Evolutionary conservation across 2,888 invertebrate species (phyloP).

Genomic region (Prosapia bicincta): DNA sequence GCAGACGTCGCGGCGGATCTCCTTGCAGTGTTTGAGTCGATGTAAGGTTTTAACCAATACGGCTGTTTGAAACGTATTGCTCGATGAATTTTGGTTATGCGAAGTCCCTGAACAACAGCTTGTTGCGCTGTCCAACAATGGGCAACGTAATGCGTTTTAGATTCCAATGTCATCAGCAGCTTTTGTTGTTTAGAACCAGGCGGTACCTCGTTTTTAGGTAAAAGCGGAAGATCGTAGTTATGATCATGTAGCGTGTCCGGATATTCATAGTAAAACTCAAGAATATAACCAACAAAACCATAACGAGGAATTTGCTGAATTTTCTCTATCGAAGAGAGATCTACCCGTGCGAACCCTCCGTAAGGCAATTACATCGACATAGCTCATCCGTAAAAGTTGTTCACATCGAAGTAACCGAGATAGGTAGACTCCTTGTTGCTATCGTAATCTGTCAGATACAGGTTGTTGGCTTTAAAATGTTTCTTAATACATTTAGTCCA

Average conservation of each 20-base stretch:
- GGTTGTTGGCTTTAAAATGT: conserved; percentile 24
- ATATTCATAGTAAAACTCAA: conserved; percentile 28
- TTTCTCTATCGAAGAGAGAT: neutral
- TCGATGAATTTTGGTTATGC: conserved; percentile 39
- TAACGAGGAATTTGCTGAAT: conserved; percentile 10
- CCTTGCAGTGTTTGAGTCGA: conserved; percentile 34
- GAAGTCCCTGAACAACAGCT: conserved; percentile 36
- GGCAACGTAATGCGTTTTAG: conserved; percentile 18
- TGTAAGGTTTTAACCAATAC: conserved; percentile 40
- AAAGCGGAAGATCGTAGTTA: conserved; percentile 24
- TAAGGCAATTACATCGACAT: conserved; percentile 12
- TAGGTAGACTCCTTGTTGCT: neutral
- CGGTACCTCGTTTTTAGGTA: conserved; percentile 13
- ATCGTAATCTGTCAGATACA: conserved; percentile 24
- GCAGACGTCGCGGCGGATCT: conserved; percentile 39
- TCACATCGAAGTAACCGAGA: conserved; percentile 19
- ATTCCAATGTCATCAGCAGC: conserved; percentile 21
- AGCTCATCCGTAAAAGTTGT: conserved; percentile 30
- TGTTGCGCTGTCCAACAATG: conserved; percentile 20
- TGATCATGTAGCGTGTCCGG: conserved; percentile 22
- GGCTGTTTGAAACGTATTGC: conserved; percentile 41
- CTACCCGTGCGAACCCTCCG: conserved; percentile 24
- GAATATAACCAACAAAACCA: conserved; percentile 23
- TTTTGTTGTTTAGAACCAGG: conserved; percentile 21
- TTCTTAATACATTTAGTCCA: conserved; percentile 21